These are phyloP conservation scores for Erebia epiphron DNA, from an alignment of 2,888 invertebrate genomes.

Conservation along the genomic window DNA sequence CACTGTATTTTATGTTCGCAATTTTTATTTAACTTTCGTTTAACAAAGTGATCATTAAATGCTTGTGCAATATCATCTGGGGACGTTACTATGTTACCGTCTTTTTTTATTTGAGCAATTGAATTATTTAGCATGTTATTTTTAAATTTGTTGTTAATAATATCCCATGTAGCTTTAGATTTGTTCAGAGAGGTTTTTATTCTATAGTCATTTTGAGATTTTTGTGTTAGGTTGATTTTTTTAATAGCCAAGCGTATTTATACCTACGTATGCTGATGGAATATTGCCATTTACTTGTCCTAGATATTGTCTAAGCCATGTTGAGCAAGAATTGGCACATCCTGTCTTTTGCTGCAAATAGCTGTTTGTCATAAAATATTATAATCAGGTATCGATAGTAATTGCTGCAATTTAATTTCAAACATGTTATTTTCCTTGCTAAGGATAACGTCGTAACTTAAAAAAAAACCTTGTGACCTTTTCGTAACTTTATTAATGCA, in stretches of 20 bases:
- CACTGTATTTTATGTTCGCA: too few relatives aligned
- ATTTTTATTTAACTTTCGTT: too few relatives aligned
- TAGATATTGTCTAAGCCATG: conserved; percentile 34
- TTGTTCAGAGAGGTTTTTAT: too few relatives aligned
- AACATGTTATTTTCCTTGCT: conserved; percentile 10
- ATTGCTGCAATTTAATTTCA: conserved; percentile 18
- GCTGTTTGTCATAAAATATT: conserved; percentile 31
- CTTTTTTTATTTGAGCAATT: too few relatives aligned
- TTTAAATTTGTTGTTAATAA: too few relatives aligned
- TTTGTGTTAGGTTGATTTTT: too few relatives aligned
- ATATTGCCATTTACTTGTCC: conserved; percentile 38
- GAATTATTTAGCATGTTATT: too few relatives aligned
- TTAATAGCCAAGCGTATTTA: conserved; percentile 8
- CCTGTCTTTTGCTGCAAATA: conserved; percentile 38
- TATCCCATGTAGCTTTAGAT: too few relatives aligned
- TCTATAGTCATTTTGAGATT: too few relatives aligned
- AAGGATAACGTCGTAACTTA: conserved; percentile 1
- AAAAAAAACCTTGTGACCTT: not conserved
- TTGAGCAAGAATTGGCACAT: conserved; percentile 43
- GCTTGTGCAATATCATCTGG: too few relatives aligned
- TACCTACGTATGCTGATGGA: conserved; percentile 19
- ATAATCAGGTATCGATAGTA: conserved; percentile 27
- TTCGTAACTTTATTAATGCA: not conserved
- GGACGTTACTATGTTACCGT: too few relatives aligned
- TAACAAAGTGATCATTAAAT: too few relatives aligned